Conservation (phyloP, 1,140 invertebrate species). For the Fopius arisanus region DNA sequence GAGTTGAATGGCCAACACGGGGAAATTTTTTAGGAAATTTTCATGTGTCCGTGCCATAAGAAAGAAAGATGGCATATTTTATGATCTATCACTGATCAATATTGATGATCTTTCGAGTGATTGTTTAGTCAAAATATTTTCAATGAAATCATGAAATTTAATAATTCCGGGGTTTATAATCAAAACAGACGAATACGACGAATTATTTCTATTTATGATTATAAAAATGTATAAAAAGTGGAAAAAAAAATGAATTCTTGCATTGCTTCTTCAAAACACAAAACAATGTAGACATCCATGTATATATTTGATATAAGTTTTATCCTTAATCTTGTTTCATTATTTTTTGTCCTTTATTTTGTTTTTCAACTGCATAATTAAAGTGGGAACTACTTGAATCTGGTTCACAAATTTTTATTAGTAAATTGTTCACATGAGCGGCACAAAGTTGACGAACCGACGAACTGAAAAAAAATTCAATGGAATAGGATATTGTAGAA, state of each 20-base stretch:
- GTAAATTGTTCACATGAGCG: not conserved
- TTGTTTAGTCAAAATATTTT: not conserved
- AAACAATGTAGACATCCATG: slow-evolving; percentile 9
- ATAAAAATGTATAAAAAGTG: slow-evolving; percentile 11
- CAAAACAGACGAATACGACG: not conserved
- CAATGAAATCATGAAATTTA: not conserved
- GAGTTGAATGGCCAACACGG: not conserved
- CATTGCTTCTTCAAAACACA: not conserved
- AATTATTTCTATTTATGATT: not conserved
- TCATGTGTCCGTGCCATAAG: not conserved
- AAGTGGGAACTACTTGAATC: not conserved
- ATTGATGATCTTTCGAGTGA: not conserved
- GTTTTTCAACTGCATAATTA: slow-evolving; percentile 1
- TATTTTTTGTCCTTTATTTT: slow-evolving; percentile 15
- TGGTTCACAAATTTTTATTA: not conserved
- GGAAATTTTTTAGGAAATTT: not conserved
- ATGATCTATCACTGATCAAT: not conserved
- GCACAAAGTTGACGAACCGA: slow-evolving; percentile 5
- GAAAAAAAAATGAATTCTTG: slow-evolving; percentile 1
- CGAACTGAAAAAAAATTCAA: not conserved
- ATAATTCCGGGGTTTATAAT: not conserved
- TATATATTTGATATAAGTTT: slow-evolving; percentile 19
- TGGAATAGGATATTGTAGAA: not conserved
- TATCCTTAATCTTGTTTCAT: slow-evolving; percentile 18
- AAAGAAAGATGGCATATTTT: not conserved